Percentiles rank a stretch among this genome's conserved stretches.
Evolutionary conservation across 2,888 invertebrate genomes (phyloP).

Genomic region (Ophion ventricosus): DNA sequence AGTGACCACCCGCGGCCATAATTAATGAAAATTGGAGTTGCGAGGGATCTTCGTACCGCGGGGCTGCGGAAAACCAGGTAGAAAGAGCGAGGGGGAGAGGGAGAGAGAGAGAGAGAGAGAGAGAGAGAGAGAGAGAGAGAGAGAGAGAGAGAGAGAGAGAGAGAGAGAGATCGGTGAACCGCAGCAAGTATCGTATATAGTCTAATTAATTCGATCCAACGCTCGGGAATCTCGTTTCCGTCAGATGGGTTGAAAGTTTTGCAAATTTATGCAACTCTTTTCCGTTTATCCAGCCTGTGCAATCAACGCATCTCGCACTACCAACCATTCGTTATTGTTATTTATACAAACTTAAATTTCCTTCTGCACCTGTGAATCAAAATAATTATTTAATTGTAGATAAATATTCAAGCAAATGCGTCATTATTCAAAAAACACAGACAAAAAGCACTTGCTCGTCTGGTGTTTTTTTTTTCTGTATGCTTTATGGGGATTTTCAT

Average conservation of each 20-base stretch:
- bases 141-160: slow-evolving; percentile 12
- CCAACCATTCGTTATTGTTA: slow-evolving; percentile 9
- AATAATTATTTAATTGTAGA: background rate
- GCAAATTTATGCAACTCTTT: background rate
- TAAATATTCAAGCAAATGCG: background rate
- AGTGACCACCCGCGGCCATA: slow-evolving; percentile 47
- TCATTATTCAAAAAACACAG: background rate
- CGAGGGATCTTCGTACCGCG: slow-evolving; percentile 39
- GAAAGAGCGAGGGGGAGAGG: background rate
- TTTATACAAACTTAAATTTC: background rate
- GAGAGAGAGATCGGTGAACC: slow-evolving; percentile 36
- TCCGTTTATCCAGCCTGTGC: background rate
- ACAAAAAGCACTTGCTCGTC: no score
- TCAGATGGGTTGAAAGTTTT: slow-evolving; percentile 25
- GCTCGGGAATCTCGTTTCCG: slow-evolving; percentile 23
- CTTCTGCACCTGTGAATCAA: no score
- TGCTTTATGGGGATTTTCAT: no score
- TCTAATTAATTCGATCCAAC: slow-evolving; percentile 53
- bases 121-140: background rate
- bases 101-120: background rate
- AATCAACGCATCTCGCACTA: background rate
- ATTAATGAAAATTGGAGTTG: slow-evolving; percentile 61
- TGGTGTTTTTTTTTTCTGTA: no score
- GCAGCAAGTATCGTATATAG: slow-evolving; percentile 37
- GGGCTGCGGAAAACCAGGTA: background rate